Percentiles rank a stretch among this genome's conserved stretches.
Conservation (phyloP, 1,140 invertebrate genomes). For the Bicyclus anynana region DNA sequence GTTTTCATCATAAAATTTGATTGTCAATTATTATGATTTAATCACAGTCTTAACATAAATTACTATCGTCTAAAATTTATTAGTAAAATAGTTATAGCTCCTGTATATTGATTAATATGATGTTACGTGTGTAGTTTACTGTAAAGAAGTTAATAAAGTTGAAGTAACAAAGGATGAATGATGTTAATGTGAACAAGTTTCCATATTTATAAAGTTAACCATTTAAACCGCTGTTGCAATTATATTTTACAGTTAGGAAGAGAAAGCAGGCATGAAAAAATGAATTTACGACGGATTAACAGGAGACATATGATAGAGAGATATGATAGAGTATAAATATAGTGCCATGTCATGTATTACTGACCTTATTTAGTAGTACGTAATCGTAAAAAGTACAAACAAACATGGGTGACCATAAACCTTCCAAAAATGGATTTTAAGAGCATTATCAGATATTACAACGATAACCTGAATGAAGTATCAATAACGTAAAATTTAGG, state of each 20-base stretch:
- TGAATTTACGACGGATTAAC: slow-evolving; percentile 25
- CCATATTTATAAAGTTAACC: neutral
- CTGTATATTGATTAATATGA: neutral
- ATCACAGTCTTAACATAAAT: neutral
- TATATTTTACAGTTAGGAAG: slow-evolving; percentile 22
- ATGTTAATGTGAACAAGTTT: neutral
- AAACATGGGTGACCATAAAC: slow-evolving; percentile 15
- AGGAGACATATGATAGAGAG: slow-evolving; percentile 9
- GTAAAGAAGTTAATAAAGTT: too few species aligned
- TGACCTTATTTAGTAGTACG: slow-evolving; percentile 19
- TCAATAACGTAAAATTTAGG: slow-evolving; percentile 7
- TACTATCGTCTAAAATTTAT: neutral
- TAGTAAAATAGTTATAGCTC: neutral
- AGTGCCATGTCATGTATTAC: slow-evolving; percentile 19
- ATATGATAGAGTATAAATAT: too few species aligned
- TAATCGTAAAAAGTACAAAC: slow-evolving; percentile 2
- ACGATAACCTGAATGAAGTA: slow-evolving; percentile 11
- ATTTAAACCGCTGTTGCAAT: slow-evolving; percentile 20
- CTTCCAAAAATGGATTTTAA: neutral
- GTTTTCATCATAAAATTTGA: neutral
- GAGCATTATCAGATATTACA: slow-evolving; percentile 10
- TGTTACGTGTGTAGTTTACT: neutral
- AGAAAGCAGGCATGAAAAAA: slow-evolving; percentile 21
- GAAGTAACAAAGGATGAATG: neutral
- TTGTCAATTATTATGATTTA: neutral